Percentiles rank a stretch among this genome's conserved stretches.
phyloP scores from a whole-genome alignment of 2,888 invertebrate species.

The Acanthopleura granulata region DNA sequence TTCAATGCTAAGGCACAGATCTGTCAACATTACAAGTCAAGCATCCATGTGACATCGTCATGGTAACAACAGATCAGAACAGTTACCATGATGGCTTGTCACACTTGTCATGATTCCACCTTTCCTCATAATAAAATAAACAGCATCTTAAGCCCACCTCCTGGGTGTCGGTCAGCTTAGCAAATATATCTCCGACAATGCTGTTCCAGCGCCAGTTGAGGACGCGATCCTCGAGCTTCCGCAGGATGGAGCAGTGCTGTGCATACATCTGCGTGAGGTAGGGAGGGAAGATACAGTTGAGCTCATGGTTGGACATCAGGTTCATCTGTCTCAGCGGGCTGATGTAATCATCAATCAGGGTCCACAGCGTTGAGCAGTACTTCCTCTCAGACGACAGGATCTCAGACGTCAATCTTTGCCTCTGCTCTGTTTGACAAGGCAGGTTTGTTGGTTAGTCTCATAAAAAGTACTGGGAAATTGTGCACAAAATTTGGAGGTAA shows the following conservation, averaged over 20 bases:
- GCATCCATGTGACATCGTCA: no score
- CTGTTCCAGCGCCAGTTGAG: constrained; percentile 66
- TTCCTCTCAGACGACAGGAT: constrained; percentile 70
- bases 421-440: constrained; percentile 6
- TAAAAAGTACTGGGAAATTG: no score
- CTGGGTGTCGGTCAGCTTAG: constrained; percentile 57
- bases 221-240: constrained; percentile 68
- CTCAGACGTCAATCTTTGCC: constrained; percentile 60
- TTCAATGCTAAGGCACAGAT: no score
- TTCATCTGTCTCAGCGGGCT: constrained; percentile 63
- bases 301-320: constrained; percentile 44
- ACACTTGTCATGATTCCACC: no score
- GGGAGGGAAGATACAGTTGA: constrained; percentile 68
- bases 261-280: constrained; percentile 69
- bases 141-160: constrained; percentile 44
- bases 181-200: constrained; percentile 69
- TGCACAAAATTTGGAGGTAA: no score
- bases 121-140: not conserved
- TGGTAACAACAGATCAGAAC: no score
- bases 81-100: no score
- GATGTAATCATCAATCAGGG: constrained; percentile 68
- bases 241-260: constrained; percentile 69
- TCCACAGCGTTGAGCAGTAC: constrained; percentile 71
- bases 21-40: no score
- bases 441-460: no score